Evolutionary conservation across 2,888 invertebrate species (phyloP).

Genomic region (Blomia tropicalis): DNA sequence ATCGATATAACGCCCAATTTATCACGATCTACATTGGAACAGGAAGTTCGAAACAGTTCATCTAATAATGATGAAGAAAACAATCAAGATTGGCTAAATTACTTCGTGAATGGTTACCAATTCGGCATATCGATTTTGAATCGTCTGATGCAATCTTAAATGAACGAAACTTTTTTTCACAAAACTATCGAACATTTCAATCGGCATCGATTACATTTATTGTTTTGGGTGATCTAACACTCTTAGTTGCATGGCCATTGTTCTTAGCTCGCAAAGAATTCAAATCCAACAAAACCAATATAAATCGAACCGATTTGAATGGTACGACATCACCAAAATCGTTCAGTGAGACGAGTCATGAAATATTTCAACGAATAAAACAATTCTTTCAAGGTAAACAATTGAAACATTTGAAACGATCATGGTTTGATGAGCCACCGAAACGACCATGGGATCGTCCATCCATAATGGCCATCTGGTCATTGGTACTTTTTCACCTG

Average conservation of each 20-base stretch:
- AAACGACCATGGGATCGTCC: not conserved
- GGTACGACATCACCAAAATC: not conserved
- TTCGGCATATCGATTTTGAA: not conserved
- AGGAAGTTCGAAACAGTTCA: not conserved
- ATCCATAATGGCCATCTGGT: not conserved
- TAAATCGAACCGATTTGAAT: not conserved
- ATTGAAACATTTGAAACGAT: not conserved
- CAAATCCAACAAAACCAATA: not conserved
- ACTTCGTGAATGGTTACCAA: not conserved
- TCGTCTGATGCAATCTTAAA: not conserved
- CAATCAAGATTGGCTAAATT: not conserved
- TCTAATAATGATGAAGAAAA: not conserved
- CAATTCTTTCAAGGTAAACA: not conserved
- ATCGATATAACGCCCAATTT: not conserved
- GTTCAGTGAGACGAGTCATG: not conserved
- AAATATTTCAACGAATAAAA: not conserved
- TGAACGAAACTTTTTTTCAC: not conserved
- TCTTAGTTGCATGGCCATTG: not conserved
- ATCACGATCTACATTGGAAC: not conserved
- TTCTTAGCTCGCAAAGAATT: not conserved
- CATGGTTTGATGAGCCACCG: not conserved
- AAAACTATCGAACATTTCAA: conserved; percentile 2
- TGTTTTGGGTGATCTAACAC: not conserved
- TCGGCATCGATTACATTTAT: not conserved
- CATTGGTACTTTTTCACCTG: not conserved